A percentile compares a stretch with the other conserved stretches of the same genome.
phyloP scores from a whole-genome alignment of 2,888 invertebrate species.

The Epicampocera succincta region DNA sequence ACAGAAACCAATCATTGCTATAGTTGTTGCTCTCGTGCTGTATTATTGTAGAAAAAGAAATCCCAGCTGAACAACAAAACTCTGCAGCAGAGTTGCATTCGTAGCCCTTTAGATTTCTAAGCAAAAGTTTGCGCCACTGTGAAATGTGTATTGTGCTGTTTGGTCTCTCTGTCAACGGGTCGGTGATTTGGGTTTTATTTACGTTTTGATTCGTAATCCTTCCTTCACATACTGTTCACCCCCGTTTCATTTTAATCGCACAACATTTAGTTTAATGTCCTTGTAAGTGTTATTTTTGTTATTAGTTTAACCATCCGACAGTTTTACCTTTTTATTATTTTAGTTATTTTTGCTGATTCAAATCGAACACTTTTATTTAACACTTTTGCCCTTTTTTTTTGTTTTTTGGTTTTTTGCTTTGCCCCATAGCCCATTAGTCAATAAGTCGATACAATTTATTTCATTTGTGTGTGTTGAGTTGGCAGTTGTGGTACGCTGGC shows the following conservation, averaged over 20 bases:
- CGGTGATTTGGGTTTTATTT: no score
- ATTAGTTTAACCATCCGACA: conserved; percentile 24
- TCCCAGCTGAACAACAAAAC: no score
- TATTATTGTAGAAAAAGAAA: no score
- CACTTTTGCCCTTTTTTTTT: background rate
- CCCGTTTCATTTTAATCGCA: background rate
- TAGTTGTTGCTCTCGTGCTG: no score
- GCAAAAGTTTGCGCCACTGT: no score
- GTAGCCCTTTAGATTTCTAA: no score
- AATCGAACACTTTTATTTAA: conserved; percentile 5
- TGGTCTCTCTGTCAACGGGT: no score
- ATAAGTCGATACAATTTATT: conserved; percentile 13
- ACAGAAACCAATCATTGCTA: no score
- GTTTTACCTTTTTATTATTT: conserved; percentile 26
- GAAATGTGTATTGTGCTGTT: no score
- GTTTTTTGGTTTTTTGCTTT: background rate
- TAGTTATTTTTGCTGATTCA: conserved; percentile 15
- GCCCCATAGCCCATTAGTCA: conserved; percentile 18
- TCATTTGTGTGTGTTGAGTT: background rate
- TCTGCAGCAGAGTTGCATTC: no score
- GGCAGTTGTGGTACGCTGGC: background rate
- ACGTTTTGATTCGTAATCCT: no score
- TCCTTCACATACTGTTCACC: background rate
- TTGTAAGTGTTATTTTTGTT: conserved; percentile 6
- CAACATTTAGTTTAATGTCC: conserved; percentile 1